Conservation (phyloP, 2,888 invertebrate genomes). For the Lithophane socia region DNA sequence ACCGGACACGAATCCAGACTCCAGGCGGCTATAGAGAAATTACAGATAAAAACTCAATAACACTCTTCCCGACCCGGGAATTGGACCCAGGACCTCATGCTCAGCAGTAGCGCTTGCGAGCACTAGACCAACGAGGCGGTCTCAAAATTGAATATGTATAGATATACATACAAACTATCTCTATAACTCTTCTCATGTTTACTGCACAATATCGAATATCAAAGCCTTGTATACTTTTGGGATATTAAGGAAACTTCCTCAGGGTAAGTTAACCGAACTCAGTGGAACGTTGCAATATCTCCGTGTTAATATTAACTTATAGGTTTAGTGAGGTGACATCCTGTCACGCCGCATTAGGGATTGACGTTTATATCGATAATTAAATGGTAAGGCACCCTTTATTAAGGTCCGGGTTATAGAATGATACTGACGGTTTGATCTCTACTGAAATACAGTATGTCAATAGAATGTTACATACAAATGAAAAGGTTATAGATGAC, state of each 20-base stretch:
- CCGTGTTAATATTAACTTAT: slow-evolving; percentile 65
- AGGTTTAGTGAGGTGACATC: slow-evolving; percentile 67
- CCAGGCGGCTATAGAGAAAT: too few species aligned
- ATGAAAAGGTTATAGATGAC: too few species aligned
- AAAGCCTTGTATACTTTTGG: slow-evolving; percentile 56
- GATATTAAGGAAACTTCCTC: slow-evolving; percentile 54
- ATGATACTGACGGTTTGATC: slow-evolving; percentile 6
- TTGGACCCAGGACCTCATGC: not conserved
- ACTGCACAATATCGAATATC: slow-evolving; percentile 48
- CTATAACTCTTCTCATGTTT: not conserved
- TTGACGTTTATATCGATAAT: slow-evolving; percentile 51
- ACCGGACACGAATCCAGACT: not conserved
- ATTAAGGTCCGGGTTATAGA: slow-evolving; percentile 3
- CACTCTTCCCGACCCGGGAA: not conserved
- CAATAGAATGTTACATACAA: not conserved
- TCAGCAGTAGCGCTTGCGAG: not conserved
- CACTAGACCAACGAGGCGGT: not conserved
- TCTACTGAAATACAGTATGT: slow-evolving; percentile 1
- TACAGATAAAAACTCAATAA: not conserved
- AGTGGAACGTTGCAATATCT: slow-evolving; percentile 63
- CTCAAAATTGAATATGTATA: not conserved
- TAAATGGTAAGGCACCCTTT: slow-evolving; percentile 35
- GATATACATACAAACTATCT: slow-evolving; percentile 4
- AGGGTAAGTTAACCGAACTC: slow-evolving; percentile 44
- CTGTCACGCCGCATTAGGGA: slow-evolving; percentile 62